Evolutionary conservation across 2,113 vertebrate genomes (phyloP).

Genomic region (Poecile atricapillus): DNA sequence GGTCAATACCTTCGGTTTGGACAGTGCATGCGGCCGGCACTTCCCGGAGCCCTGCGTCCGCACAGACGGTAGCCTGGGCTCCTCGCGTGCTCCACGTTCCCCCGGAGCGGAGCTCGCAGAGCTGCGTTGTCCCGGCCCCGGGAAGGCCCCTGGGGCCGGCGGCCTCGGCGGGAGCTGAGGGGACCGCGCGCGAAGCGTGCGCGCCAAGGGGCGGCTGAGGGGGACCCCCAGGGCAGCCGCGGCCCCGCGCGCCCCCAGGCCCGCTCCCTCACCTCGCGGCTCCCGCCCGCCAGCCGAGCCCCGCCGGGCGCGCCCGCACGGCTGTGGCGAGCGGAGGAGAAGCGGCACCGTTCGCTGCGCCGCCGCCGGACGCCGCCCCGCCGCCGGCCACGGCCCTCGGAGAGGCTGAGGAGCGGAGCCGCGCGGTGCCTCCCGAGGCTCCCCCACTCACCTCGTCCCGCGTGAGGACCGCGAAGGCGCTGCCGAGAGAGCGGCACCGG

Average conservation of each 20-base stretch:
- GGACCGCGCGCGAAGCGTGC: accelerated
- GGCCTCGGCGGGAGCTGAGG: accelerated
- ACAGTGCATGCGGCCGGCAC: neutral
- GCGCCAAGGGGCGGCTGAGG: neutral
- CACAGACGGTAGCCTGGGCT: neutral
- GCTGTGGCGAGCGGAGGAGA: neutral
- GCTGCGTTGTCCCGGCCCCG: neutral
- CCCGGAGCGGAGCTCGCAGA: neutral
- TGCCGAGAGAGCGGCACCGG: neutral
- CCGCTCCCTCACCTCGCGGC: neutral
- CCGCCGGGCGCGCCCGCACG: neutral
- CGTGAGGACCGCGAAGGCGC: neutral
- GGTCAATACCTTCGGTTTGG: neutral
- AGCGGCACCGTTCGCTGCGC: neutral
- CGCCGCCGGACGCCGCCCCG: neutral
- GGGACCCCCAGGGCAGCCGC: neutral
- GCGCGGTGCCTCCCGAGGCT: neutral
- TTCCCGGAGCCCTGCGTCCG: neutral
- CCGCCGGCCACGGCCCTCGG: neutral
- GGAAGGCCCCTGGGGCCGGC: neutral
- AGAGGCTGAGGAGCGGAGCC: neutral
- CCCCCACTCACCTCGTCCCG: constrained; percentile 22
- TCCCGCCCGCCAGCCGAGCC: neutral
- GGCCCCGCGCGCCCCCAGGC: neutral
- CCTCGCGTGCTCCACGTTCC: neutral